Evolutionary conservation across 2,797 vertebrate genomes (phyloP), one percentile per base, ranked within the genome.

Genomic region (Anomalospiza imberbis): DNA sequence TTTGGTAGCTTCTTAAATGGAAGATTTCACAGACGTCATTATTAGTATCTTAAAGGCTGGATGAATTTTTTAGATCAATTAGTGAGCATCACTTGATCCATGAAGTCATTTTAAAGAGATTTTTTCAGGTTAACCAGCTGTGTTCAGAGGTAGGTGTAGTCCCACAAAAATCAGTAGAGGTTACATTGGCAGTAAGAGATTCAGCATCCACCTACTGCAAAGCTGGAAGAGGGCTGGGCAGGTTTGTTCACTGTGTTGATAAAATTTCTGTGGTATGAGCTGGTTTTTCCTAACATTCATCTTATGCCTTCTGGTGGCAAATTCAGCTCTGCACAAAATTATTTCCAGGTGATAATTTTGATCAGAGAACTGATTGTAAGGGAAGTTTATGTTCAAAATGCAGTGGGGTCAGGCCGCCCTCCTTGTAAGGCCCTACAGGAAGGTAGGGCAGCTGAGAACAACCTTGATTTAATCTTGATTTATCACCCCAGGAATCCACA

Each of bases 321-420:
- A 88, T 84, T 95, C 83, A 86, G 31, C 63, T 77, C 55, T 53
- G 36, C n/a, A 71, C 32, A 68, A 68, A 86, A 93, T 95, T 79
- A 92, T 60, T 97, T 94, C 78, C 78, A 89, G 67, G 54, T 92
- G 54, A 91, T 60, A 15, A 34, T 91, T 94, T 73, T 77, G 58
- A 86, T 92, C 54, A 80, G 58, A 76, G 42, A 90, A 63, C 31
- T 83, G 66, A 71, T 71, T 67, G 31, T 68, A 65, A 77, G 45
- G 71, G 40, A 87, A 94, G 55, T 45, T 71, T 38, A 13, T 25
- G 31, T 92, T 72, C 62, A 51, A 84, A 93, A 74, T 76, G 34
- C n/a, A n/a, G 10, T 32, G 28, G 40, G 36, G 40, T 88, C 86
- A 84, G 58, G 72, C 77, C 13, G 4, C 34, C 40, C 28, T 65